phyloP scores from a whole-genome alignment of 92 coral and sea anemone species.

The Pocillopora meandrina region DNA sequence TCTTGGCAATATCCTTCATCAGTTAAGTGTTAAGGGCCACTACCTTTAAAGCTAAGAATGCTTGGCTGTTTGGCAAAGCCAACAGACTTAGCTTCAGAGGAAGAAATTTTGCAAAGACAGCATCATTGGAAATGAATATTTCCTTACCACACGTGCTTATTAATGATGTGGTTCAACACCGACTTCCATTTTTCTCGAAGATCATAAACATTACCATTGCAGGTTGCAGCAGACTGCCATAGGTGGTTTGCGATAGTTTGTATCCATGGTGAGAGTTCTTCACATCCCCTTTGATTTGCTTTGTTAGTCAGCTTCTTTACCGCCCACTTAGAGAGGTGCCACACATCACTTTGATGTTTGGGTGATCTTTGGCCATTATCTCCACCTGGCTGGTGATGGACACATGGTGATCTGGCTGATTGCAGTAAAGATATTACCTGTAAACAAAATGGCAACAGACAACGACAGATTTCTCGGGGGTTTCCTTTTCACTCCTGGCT shows the following conservation, averaged over 20 bases:
- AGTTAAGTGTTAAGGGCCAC: slow-evolving; percentile 50
- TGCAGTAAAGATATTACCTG: no score
- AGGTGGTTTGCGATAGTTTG: slow-evolving; percentile 55
- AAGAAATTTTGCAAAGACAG: slow-evolving; percentile 39
- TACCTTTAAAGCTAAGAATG: slow-evolving; percentile 56
- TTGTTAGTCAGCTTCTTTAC: slow-evolving; percentile 54
- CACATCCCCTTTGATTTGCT: slow-evolving; percentile 34
- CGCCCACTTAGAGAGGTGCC: slow-evolving; percentile 65
- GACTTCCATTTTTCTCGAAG: slow-evolving; percentile 58
- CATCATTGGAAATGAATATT: slow-evolving; percentile 47
- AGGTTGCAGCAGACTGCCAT: slow-evolving; percentile 65
- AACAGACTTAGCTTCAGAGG: slow-evolving; percentile 31
- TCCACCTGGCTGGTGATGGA: slow-evolving; percentile 23
- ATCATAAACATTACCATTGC: slow-evolving; percentile 45
- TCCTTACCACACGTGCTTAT: slow-evolving; percentile 45
- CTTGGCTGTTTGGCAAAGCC: slow-evolving; percentile 61
- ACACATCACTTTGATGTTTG: slow-evolving; percentile 56
- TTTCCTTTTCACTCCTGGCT: no score
- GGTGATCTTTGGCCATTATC: slow-evolving; percentile 43
- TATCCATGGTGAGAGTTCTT: slow-evolving; percentile 47
- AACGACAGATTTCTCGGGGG: no score
- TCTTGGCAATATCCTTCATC: slow-evolving; percentile 56
- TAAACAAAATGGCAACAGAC: background rate
- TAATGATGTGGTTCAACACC: slow-evolving; percentile 30
- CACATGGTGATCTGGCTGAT: slow-evolving; percentile 50